Base-by-base conservation (phyloP, 1,140 invertebrate genomes). In the Drosophila orena region DNA sequence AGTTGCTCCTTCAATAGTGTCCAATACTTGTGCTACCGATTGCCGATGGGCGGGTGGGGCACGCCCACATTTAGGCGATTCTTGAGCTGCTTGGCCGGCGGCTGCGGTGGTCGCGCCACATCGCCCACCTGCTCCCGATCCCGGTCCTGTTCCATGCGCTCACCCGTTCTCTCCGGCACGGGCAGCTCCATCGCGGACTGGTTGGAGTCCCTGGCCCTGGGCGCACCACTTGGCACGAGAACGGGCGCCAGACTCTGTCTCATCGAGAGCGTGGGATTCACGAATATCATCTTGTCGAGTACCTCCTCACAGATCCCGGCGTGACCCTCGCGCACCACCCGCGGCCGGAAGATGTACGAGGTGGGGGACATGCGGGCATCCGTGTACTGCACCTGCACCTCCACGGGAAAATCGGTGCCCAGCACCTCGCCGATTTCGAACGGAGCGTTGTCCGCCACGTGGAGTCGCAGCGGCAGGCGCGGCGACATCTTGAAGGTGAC, bases 361-460 rank as follows among this genome's bases (percentile, higher is more conserved):
- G 83, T 88, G 34, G 84, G 7, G 0, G 84, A 65, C 83, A 89
- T 79, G 2, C 20, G 38, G 6, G 60, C 30, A 14, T 79, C 79
- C 8, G 49, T 22, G 12, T 88, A 88, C 15, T 89, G 58, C 40
- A 88, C 79, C 57, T 83, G 71, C 34, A 88, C 52, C 43, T 89
- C 83, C 4, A 88, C 10, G 5, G 83, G 83, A 15, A 88, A 88
- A 8, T 88, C 83, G 3, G 75, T 66, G 56, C 61, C 68, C 38
- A 88, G 38, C 24, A 88, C 84, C 11, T 88, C 83, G 34, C 66
- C 83, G 14, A 88, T 88, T 59, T 88, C 83, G 17, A 88, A 88
- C 5, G 83, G 83, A 1, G 83, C 74, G 2, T 47, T 20, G 24
- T 88, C 83, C 12, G 83, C 84, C 44, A 88, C 83, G 17, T 89